Evolutionary conservation across 2,113 vertebrate species (phyloP).

Genomic region (Eira barbara): DNA sequence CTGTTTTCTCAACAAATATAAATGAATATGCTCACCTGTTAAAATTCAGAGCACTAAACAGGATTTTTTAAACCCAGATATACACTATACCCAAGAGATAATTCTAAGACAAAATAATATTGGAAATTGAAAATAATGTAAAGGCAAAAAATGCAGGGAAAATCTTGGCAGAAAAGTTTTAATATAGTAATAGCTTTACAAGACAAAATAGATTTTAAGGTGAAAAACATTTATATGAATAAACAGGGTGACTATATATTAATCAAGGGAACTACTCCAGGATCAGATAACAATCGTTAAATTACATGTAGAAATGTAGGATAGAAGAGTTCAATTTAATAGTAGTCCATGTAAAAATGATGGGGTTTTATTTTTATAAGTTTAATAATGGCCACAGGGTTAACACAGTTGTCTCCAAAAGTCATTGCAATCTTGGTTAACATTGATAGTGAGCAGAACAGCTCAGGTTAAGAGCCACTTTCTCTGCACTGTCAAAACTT

Average conservation of each 20-base stretch:
- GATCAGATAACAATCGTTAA: not conserved
- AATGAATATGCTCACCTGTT: not conserved
- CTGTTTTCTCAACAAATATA: not conserved
- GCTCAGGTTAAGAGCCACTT: not conserved
- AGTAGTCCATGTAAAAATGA: not conserved
- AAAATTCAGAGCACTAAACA: conserved; percentile 16
- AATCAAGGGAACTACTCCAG: not conserved
- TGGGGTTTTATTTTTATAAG: not conserved
- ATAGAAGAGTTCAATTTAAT: not conserved
- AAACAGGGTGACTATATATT: not conserved
- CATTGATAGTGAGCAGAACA: not conserved
- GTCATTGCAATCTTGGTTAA: not conserved
- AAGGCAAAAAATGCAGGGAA: not conserved
- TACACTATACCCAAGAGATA: not conserved
- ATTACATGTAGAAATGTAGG: not conserved
- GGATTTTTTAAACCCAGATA: not conserved
- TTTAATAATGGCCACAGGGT: not conserved
- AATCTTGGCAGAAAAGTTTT: not conserved
- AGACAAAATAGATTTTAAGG: conserved; percentile 4
- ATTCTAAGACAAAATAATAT: not conserved
- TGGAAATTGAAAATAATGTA: not conserved
- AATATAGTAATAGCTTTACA: not conserved
- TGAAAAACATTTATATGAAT: not conserved
- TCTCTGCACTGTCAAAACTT: not conserved
- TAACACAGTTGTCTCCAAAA: not conserved